Percentiles rank a stretch among this genome's conserved stretches.
These are phyloP conservation scores for Agriotes lineatus DNA, from an alignment of 2,888 invertebrate species.

Conservation along the genomic window DNA sequence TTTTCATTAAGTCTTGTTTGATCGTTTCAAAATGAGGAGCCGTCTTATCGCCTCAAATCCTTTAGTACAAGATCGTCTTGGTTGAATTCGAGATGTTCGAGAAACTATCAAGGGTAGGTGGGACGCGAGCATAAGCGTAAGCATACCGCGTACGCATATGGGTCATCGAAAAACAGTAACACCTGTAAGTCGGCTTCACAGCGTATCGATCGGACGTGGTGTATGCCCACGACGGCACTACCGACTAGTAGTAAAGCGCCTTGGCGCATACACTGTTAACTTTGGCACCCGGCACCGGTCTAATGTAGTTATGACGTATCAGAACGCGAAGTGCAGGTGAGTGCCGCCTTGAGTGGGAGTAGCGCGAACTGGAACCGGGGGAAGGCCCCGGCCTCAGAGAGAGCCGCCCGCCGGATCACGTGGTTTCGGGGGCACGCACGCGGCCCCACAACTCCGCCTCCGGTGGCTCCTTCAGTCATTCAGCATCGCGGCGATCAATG, in stretches of 20 bases:
- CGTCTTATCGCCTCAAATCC: no score
- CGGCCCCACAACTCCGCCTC: conserved; percentile 68
- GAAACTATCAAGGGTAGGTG: no score
- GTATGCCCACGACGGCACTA: conserved; percentile 16
- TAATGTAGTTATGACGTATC: conserved; percentile 43
- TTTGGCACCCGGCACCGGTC: conserved; percentile 35
- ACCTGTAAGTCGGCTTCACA: neutral
- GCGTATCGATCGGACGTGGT: conserved; percentile 6
- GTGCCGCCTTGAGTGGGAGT: conserved; percentile 61
- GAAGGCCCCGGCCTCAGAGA: conserved; percentile 55
- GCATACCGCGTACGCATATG: neutral
- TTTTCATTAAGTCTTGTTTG: no score
- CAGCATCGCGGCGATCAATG: conserved; percentile 70
- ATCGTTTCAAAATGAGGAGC: no score
- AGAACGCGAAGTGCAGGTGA: conserved; percentile 45
- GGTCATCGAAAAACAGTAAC: neutral
- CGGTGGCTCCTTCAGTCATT: conserved; percentile 63
- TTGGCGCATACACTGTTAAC: conserved; percentile 32
- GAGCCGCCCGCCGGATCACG: conserved; percentile 61
- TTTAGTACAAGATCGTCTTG: no score
- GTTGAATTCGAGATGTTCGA: no score
- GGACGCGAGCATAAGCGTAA: no score
- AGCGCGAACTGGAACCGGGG: conserved; percentile 54
- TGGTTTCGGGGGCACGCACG: conserved; percentile 71
- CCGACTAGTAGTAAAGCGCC: conserved; percentile 19